Evolutionary conservation across 2,888 invertebrate species (phyloP).

Genomic region (Pollenia angustigena): DNA sequence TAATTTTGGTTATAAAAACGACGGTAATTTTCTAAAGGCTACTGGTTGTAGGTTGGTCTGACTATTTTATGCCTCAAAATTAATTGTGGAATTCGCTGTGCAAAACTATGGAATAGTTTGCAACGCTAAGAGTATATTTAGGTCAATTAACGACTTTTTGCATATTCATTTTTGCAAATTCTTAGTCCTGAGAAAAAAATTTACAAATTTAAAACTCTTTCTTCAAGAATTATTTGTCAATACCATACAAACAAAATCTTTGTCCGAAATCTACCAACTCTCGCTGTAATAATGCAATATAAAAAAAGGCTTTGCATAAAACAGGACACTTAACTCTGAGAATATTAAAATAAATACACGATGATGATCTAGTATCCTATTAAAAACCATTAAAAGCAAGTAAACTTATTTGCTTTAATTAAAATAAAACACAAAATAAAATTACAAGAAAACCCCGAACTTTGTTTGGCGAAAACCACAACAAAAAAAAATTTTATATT

Average conservation of each 20-base stretch:
- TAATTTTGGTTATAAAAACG: too few relatives aligned
- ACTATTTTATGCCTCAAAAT: too few relatives aligned
- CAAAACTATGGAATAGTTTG: too few relatives aligned
- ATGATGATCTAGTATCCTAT: constrained; percentile 41
- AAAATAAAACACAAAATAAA: constrained; percentile 33
- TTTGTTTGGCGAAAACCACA: constrained; percentile 71
- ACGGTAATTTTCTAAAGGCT: too few relatives aligned
- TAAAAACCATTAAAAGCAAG: constrained; percentile 57
- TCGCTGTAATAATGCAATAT: neutral
- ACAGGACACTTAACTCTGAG: neutral
- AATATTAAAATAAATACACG: constrained; percentile 24
- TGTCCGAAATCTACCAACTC: neutral
- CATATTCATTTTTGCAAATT: too few relatives aligned
- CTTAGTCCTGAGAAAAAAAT: too few relatives aligned
- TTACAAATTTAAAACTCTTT: too few relatives aligned
- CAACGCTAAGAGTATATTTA: too few relatives aligned
- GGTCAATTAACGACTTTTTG: too few relatives aligned
- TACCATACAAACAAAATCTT: neutral
- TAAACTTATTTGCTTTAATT: constrained; percentile 35
- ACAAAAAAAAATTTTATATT: constrained; percentile 29
- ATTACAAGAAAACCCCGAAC: constrained; percentile 43
- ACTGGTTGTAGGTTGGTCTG: too few relatives aligned
- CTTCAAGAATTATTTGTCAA: too few relatives aligned
- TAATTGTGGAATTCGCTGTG: too few relatives aligned
- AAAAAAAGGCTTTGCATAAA: neutral